Percentiles rank a stretch among this genome's conserved stretches.
These are phyloP conservation scores for Sebastes hubbsi DNA, from an alignment of 2,797 vertebrate genomes.

Conservation along the genomic window DNA sequence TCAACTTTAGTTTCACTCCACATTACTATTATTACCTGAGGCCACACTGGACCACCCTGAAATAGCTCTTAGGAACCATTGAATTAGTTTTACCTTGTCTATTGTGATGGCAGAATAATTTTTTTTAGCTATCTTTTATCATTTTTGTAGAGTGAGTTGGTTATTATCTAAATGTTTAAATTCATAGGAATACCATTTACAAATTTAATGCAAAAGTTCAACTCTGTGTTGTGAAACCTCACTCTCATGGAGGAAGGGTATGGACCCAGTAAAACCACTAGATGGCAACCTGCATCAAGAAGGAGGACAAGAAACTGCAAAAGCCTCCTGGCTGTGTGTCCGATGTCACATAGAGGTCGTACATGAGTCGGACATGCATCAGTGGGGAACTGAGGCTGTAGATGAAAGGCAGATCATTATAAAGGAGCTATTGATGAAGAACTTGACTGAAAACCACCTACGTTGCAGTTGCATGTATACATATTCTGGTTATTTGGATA, in stretches of 20 bases:
- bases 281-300: slow-evolving; percentile 61
- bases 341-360: background rate
- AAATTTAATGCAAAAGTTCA: background rate
- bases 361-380: background rate
- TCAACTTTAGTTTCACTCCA: too few species aligned
- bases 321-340: background rate
- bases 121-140: too few species aligned
- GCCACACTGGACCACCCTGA: too few species aligned
- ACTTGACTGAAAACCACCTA: background rate
- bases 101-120: too few species aligned
- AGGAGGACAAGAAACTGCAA: background rate
- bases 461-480: background rate
- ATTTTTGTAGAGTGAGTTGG: too few species aligned
- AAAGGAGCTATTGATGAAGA: background rate
- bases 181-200: background rate
- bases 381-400: background rate
- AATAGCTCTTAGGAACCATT: too few species aligned
- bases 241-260: background rate
- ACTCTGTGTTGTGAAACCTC: too few species aligned
- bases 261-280: slow-evolving; percentile 48
- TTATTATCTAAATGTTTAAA: background rate
- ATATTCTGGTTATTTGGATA: background rate
- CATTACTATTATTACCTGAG: too few species aligned
- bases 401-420: background rate
- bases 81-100: too few species aligned